Base-by-base conservation (phyloP, 2,888 invertebrate genomes). In the Diabrotica balteata region DNA sequence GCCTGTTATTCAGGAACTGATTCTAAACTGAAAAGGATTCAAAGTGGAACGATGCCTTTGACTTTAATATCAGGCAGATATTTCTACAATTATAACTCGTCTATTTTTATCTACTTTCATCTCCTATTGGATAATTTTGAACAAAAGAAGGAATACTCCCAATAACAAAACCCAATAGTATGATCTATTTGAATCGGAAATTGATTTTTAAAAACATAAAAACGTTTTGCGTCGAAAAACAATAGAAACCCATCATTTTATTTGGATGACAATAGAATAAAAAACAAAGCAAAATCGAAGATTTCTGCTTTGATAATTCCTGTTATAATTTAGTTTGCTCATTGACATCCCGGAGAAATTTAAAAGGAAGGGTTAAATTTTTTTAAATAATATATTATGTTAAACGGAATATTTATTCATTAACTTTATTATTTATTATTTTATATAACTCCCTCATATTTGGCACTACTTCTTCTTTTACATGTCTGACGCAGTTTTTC, bases 121-220 rank as follows among this genome's bases (percentile, higher is more conserved):
- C 4, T 42, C 11, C 43, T n/a, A 43, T 54, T 54, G 54, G 54
- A 43, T 42, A 54, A 54, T 54, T 54, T 44, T 7, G 9, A 57
- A 57, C 45, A 57, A 57, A 45, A 57, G 17, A 9, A 57, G 32
- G 45, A 57, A 6, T 57, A 47, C 45, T 44, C 45, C 45, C 45
- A 46, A 45, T 46, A 57, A 57, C 55, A 57, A 57, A 57, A 57
- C 55, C 55, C 22, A 57, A 45, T 57, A 44, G 55, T 17, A 45
- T 45, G 45, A 57, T 57, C 45, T 57, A 57, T 57, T 57, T 17
- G 55, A 57, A 57, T 45, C 45, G 55, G 55, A 57, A 57, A 57
- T 57, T 57, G 55, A 57, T 57, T 57, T 57, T 57, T 44, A 44
- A 57, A 57, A 57, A 57, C 55, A 57, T 45, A 57, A 57, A 57